Base-by-base conservation (phyloP, 2,888 invertebrate genomes). In the Mallateleia sp. region DNA sequence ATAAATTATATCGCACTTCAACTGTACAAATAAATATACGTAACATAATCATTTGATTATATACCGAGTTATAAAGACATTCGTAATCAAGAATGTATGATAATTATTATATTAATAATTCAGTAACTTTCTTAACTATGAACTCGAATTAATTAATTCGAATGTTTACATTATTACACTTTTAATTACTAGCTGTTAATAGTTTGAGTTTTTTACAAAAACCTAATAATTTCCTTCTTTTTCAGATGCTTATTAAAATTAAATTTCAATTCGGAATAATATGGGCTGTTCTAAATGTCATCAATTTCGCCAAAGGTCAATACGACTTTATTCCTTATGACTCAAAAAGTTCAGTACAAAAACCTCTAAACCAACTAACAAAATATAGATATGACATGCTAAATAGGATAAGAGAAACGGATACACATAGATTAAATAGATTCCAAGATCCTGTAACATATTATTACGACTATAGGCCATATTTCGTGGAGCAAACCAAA, bases 231-330 rank as follows among this genome's bases (percentile, higher is more conserved):
- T 54, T 25, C 15, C 66, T 6, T n/a, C 8, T 38, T 64, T 84
- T 84, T 18, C 83, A 87, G 87, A 87, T 87, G 87, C 67, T 47
- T 28, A 24, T 28, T 15, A 77, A 80, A 71, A 56, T 47, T 24
- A 22, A 20, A 14, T 18, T 72, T n/a, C 24, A 50, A 15, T 8
- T 84, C 14, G 72, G 71, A 22, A 11, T 56, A 18, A 15, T 54
- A 22, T 78, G 78, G 62, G 18, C 38, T 22, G n/a, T 85, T n/a
- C 20, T 84, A 14, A 42, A 69, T 20, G 9, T 80, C 24, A 20
- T 72, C 8, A n/a, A 9, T 42, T 42, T 11, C 11, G 20, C 47
- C 18, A 47, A 45, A 15, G 84, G 78, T 47, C 67, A 88, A 54
- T 24, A 74, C 3, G 56, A 82, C 15, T 79, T 64, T 28, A 38